A percentile compares a stretch with the other conserved stretches of the same genome.
phyloP scores from a whole-genome alignment of 2,797 vertebrate genomes.

The Galago senegalensis region DNA sequence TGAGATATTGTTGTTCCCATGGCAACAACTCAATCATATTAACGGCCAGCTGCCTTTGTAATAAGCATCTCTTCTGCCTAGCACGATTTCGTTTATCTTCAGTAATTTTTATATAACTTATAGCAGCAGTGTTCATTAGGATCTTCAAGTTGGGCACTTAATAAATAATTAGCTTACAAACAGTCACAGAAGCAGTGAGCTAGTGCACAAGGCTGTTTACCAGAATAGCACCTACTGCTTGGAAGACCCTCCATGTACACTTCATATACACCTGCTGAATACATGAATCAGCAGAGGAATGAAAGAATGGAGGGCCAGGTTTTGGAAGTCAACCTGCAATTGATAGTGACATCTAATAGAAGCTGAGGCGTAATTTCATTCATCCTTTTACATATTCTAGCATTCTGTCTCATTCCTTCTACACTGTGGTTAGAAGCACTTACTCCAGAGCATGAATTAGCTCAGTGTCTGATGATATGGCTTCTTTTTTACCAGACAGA shows the following conservation, averaged over 20 bases:
- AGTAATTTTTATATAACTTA: background rate
- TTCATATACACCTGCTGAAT: background rate
- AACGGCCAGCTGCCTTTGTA: background rate
- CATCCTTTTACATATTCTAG: background rate
- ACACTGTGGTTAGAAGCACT: background rate
- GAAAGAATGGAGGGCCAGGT: too few relatives aligned
- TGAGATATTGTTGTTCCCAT: background rate
- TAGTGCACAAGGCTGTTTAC: accelerated
- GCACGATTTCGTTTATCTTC: background rate
- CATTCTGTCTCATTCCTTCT: background rate
- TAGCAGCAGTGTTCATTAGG: background rate
- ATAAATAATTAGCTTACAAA: background rate
- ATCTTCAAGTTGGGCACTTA: too few relatives aligned
- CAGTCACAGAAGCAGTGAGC: background rate
- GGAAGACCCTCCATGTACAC: accelerated
- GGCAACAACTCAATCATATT: background rate
- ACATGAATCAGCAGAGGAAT: too few relatives aligned
- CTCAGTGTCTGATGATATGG: background rate
- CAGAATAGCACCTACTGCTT: background rate
- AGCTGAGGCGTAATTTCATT: accelerated
- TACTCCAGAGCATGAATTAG: background rate
- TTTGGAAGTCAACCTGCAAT: background rate
- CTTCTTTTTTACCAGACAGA: background rate
- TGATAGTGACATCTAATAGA: background rate
- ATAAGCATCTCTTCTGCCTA: background rate